phyloP scores from a whole-genome alignment of 2,113 vertebrate genomes.

The Henicopernis longicauda region DNA sequence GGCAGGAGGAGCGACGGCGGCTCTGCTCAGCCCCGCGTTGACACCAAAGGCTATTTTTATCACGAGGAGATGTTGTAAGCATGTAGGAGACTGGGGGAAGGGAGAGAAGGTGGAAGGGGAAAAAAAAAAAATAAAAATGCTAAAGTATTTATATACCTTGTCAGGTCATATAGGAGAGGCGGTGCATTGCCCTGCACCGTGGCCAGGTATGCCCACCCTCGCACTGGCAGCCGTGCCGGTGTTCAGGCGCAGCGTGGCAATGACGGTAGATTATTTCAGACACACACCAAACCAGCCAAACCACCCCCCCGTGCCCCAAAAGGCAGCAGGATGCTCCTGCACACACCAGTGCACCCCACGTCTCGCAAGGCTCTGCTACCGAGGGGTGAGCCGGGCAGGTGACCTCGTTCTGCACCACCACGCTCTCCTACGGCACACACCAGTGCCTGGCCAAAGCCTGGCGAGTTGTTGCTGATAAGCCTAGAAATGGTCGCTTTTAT shows the following conservation, averaged over 20 bases:
- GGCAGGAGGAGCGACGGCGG: fast-evolving
- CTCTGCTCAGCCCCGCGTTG: background rate
- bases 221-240: fast-evolving
- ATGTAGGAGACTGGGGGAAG: background rate
- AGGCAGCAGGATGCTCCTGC: background rate
- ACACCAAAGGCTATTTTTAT: background rate
- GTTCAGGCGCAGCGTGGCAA: background rate
- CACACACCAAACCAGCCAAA: background rate
- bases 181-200: fast-evolving
- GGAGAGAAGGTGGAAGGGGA: background rate
- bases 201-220: fast-evolving
- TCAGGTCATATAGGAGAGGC: background rate
- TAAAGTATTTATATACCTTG: background rate
- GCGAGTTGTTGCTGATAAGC: fast-evolving
- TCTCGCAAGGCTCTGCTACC: background rate
- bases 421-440: fast-evolving
- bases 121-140: background rate
- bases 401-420: background rate
- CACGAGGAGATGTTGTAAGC: background rate
- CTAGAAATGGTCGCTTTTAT: background rate
- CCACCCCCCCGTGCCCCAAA: fast-evolving
- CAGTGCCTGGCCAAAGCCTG: fast-evolving
- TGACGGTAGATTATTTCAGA: background rate
- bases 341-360: fast-evolving
- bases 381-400: background rate